Conservation (phyloP, 2,888 invertebrate genomes). For the Agrochola lota region DNA sequence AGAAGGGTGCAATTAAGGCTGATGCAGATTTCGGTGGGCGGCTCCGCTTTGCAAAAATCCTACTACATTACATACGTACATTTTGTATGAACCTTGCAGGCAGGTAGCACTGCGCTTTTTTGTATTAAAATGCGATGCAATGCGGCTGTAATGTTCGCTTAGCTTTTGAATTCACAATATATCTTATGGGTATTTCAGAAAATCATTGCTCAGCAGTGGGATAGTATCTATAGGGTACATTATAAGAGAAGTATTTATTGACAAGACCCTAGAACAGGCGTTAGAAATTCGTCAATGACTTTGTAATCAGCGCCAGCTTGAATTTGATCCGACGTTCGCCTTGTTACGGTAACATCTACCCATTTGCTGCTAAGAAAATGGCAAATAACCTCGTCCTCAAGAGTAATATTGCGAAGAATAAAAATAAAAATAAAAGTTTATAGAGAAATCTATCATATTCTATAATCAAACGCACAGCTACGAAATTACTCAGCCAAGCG, state of each 20-base stretch:
- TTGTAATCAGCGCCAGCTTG: background rate
- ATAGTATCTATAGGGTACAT: background rate
- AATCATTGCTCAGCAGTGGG: background rate
- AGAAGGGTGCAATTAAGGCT: conserved; percentile 11
- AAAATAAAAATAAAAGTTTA: no score
- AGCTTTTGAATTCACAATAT: background rate
- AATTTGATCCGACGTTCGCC: background rate
- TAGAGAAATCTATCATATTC: background rate
- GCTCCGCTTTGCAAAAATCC: background rate
- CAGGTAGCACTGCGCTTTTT: background rate
- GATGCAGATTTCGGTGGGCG: background rate
- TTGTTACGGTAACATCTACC: background rate
- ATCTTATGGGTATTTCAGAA: background rate
- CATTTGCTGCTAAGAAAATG: background rate
- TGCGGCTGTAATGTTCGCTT: background rate
- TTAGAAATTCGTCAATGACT: background rate
- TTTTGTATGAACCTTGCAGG: background rate
- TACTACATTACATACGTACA: background rate
- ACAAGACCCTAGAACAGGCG: background rate
- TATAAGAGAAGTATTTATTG: background rate
- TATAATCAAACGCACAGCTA: background rate
- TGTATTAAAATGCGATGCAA: background rate
- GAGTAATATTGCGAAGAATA: background rate
- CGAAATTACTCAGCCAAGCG: background rate
- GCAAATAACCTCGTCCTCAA: background rate